Conservation (phyloP, 2,888 invertebrate species). For the Allophyes oxyacanthae region DNA sequence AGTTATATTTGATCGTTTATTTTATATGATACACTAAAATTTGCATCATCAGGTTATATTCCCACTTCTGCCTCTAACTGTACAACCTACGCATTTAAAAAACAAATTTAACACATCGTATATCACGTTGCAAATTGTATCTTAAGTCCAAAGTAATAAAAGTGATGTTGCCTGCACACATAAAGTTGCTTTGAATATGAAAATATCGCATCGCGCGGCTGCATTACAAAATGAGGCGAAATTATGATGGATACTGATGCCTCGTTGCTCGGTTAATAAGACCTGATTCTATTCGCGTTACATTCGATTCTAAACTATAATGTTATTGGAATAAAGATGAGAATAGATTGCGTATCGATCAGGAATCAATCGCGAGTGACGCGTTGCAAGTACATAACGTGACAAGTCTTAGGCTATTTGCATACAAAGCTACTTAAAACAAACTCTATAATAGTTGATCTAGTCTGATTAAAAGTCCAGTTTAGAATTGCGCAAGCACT, state of each 20-base stretch:
- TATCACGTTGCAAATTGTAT: slow-evolving; percentile 56
- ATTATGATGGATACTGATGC: slow-evolving; percentile 88
- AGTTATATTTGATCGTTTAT: slow-evolving; percentile 29
- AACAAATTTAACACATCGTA: slow-evolving; percentile 54
- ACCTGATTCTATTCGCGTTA: slow-evolving; percentile 68
- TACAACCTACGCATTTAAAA: slow-evolving; percentile 68
- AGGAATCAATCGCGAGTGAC: slow-evolving; percentile 69
- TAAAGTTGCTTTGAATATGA: slow-evolving; percentile 73
- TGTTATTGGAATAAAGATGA: slow-evolving; percentile 44
- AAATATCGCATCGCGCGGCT: slow-evolving; percentile 78
- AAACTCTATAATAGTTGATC: slow-evolving; percentile 31
- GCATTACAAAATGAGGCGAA: slow-evolving; percentile 87
- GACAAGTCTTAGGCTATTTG: slow-evolving; percentile 54
- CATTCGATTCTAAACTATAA: slow-evolving; percentile 59
- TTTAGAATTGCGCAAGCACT: slow-evolving; percentile 40
- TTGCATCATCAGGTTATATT: slow-evolving; percentile 65
- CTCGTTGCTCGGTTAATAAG: slow-evolving; percentile 84
- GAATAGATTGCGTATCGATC: slow-evolving; percentile 44
- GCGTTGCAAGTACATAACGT: slow-evolving; percentile 63
- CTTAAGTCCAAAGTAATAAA: slow-evolving; percentile 58
- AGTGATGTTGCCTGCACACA: slow-evolving; percentile 46
- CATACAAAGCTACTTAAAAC: slow-evolving; percentile 45
- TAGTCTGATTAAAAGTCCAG: slow-evolving; percentile 36
- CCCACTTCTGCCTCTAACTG: slow-evolving; percentile 68
- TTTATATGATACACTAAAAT: slow-evolving; percentile 43